Evolutionary conservation across 1,140 invertebrate genomes (phyloP).

Genomic region (Drosophila oshimai): DNA sequence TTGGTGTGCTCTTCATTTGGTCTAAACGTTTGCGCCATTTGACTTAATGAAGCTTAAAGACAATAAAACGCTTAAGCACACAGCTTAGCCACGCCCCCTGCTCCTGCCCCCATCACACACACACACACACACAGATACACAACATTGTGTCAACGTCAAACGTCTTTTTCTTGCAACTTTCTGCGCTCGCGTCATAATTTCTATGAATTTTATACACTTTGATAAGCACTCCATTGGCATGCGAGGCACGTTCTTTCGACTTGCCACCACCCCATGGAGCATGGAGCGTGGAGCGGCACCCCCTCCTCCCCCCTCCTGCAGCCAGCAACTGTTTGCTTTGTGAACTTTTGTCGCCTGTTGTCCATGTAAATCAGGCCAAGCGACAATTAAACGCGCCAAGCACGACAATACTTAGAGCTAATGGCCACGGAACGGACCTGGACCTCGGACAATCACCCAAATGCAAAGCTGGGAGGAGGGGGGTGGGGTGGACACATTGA

Average conservation of each 20-base stretch:
- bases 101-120: background rate
- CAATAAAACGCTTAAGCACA: slow-evolving; percentile 79
- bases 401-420: slow-evolving; percentile 73
- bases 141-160: slow-evolving; percentile 54
- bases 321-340: slow-evolving; percentile 50
- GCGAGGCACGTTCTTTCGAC: slow-evolving; percentile 73
- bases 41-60: slow-evolving; percentile 81
- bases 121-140: background rate
- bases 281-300: background rate
- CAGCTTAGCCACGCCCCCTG: slow-evolving; percentile 17
- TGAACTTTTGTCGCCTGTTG: slow-evolving; percentile 55
- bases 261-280: background rate
- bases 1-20: slow-evolving; percentile 21
- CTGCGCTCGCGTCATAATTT: slow-evolving; percentile 71
- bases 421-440: slow-evolving; percentile 52
- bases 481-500: background rate
- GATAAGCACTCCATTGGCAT: slow-evolving; percentile 74
- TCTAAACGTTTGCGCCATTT: slow-evolving; percentile 70
- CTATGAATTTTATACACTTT: slow-evolving; percentile 80
- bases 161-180: slow-evolving; percentile 49
- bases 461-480: background rate
- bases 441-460: slow-evolving; percentile 6
- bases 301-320: background rate
- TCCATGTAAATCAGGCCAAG: slow-evolving; percentile 70
- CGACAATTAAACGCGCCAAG: slow-evolving; percentile 70